These are phyloP conservation scores for Amia ocellicauda DNA, from an alignment of 2,113 vertebrate species.

Conservation along the genomic window DNA sequence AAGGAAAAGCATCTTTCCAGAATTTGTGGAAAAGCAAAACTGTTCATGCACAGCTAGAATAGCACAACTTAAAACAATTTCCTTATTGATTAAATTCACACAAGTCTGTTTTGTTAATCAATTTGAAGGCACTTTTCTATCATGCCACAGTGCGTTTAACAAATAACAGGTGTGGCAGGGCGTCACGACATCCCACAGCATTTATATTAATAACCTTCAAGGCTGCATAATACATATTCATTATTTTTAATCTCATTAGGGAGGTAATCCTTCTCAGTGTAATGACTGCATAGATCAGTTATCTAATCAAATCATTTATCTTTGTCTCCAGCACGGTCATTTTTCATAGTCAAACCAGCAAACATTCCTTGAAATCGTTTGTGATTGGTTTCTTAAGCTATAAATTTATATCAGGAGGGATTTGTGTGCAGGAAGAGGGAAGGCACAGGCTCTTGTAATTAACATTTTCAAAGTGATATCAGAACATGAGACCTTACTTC, in stretches of 20 bases:
- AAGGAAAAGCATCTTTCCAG: too few relatives aligned
- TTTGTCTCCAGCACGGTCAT: slow-evolving; percentile 19
- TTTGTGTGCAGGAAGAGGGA: neutral
- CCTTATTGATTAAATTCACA: too few relatives aligned
- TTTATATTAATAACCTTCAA: slow-evolving; percentile 34
- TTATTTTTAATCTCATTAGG: slow-evolving; percentile 38
- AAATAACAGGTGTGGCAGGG: too few relatives aligned
- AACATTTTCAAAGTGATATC: neutral
- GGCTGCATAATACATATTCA: slow-evolving; percentile 41
- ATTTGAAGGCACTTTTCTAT: too few relatives aligned
- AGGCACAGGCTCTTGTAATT: neutral
- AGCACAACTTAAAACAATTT: too few relatives aligned
- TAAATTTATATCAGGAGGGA: neutral
- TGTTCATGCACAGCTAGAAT: too few relatives aligned
- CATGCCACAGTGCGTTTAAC: too few relatives aligned
- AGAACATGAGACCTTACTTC: too few relatives aligned
- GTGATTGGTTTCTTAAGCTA: slow-evolving; percentile 1
- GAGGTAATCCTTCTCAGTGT: slow-evolving; percentile 29
- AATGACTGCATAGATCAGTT: slow-evolving; percentile 34
- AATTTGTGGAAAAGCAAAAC: too few relatives aligned
- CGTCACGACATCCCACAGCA: slow-evolving; percentile 21
- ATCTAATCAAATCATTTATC: slow-evolving; percentile 40
- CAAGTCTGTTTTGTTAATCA: too few relatives aligned
- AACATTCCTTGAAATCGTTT: neutral
- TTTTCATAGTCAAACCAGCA: slow-evolving; percentile 18